These are phyloP conservation scores for Dynastes grantii DNA, from an alignment of 2,888 invertebrate genomes.

Conservation along the genomic window DNA sequence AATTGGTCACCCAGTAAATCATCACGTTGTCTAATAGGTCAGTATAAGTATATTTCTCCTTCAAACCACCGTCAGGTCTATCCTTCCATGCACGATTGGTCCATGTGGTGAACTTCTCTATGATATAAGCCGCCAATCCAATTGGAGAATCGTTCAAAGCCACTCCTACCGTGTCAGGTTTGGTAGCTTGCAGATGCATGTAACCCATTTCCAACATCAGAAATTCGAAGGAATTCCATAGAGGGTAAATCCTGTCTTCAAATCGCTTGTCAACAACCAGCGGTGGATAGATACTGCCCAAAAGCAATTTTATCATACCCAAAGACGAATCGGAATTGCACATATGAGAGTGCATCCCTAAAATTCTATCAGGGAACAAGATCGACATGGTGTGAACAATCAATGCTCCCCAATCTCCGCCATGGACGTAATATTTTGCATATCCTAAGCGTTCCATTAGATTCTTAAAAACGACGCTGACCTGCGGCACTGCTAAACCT, in stretches of 20 bases:
- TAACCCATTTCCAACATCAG: conserved; percentile 74
- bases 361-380: conserved; percentile 76
- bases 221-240: conserved; percentile 62
- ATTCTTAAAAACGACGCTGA: conserved; percentile 76
- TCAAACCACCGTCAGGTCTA: conserved; percentile 78
- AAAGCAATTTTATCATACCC: conserved; percentile 69
- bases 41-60: conserved; percentile 79
- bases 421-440: conserved; percentile 80
- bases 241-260: conserved; percentile 73
- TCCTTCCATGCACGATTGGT: conserved; percentile 72
- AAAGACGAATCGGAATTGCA: conserved; percentile 61
- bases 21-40: conserved; percentile 84
- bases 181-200: conserved; percentile 87
- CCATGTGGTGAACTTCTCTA: conserved; percentile 88
- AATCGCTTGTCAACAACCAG: conserved; percentile 73
- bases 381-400: conserved; percentile 78
- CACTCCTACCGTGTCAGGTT: conserved; percentile 87
- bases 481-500: conserved; percentile 75
- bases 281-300: conserved; percentile 75
- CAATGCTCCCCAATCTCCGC: conserved; percentile 87
- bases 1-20: conserved; percentile 85
- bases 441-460: conserved; percentile 82
- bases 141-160: conserved; percentile 82
- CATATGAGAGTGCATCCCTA: conserved; percentile 76
- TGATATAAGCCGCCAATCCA: conserved; percentile 87